Base-by-base conservation (phyloP, 1,140 invertebrate species). In the Anastatus disparis region DNA sequence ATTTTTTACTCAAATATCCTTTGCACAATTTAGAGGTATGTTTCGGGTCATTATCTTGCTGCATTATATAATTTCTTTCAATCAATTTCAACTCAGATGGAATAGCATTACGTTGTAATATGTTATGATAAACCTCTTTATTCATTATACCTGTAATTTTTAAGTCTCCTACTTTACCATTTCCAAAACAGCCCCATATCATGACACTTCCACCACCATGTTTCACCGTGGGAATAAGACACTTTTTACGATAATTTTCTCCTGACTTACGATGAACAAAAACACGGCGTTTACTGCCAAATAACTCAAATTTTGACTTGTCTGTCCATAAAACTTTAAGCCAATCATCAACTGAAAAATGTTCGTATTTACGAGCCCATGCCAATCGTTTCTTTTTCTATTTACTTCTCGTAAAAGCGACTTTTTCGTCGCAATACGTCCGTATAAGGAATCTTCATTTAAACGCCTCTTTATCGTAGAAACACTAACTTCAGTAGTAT, bases 1-100 rank as follows among this genome's bases (percentile, higher is more conserved):
- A 4, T 13, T 44, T 44, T 44, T 52, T 22, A 27, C 3, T 9
- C 22, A 52, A 20, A 52, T 52, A 52, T 24, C 15, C 48, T 22
- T 22, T 52, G 22, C 22, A 62, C 9, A 46, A 46, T 46, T 52
- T 42, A 48, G 20, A 64, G 12, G 2, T 48, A 46, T 62, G 38
- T 26, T 44, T 42, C 7, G 59, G 59, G 46, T 63, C 59, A 46
- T 63, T 66, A 27, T 63, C 46, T 26, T 63, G 46, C 42, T 63
- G 42, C 8, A 63, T 26, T 13, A 17, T 27, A 15, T 46, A 63
- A 40, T 50, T 50, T 17, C 17, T 24, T 46, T 7, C 20, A 2
- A 50, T 13, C 15, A 50, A 48, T 8, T 20, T 2, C 17, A 42
- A 35, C 31, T 10, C 31, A 6, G 31, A 35, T 35, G 31, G 31